Base-by-base conservation (phyloP, 1,140 invertebrate species). In the Apis laboriosa region DNA sequence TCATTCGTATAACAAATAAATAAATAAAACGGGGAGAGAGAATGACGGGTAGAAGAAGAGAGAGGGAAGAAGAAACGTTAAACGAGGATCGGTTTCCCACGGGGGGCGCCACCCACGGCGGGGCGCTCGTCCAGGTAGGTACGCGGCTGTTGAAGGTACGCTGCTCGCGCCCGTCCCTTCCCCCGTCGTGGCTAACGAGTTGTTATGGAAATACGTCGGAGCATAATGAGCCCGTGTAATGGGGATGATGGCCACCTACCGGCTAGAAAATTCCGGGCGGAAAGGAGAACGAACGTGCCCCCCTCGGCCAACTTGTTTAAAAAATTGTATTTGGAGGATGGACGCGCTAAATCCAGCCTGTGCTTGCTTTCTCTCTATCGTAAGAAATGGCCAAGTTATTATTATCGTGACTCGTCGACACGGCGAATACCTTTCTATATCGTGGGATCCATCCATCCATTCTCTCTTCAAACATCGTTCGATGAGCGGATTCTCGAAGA, bases 151-250 rank as follows among this genome's bases (percentile, higher is more conserved):
- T 71, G 19, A 82, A 51, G 53, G 76, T 68, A 71, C 63, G 72
- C 55, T 43, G 34, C 55, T 70, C 71, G 77, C 68, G 74, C 71
- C 58, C 63, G 72, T 86, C 83, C 82, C 71, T 88, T 85, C 84
- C 85, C 34, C 49, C 64, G 80, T 66, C 84, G 83, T 83, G 86
- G 83, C 89, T 90, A 90, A 91, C 89, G 86, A 90, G 87, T 92
- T 90, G 89, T 92, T 93, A 93, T 92, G 92, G 88, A 92, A 92
- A 92, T 93, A 91, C 87, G 86, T 84, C 91, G 83, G 86, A 87
- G 90, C 88, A 90, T 93, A 92, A 93, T 92, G 91, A 92, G 87
- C 82, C 87, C 83, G 86, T 51, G 90, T 93, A 92, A 90, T 91
- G 85, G 87, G 91, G 89, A 90, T 92, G 88, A 86, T 86, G 88